Evolutionary conservation across 2,797 vertebrate genomes (phyloP), one percentile per base, ranked within the genome.

Genomic region (Pseudomugil gertrudae): DNA sequence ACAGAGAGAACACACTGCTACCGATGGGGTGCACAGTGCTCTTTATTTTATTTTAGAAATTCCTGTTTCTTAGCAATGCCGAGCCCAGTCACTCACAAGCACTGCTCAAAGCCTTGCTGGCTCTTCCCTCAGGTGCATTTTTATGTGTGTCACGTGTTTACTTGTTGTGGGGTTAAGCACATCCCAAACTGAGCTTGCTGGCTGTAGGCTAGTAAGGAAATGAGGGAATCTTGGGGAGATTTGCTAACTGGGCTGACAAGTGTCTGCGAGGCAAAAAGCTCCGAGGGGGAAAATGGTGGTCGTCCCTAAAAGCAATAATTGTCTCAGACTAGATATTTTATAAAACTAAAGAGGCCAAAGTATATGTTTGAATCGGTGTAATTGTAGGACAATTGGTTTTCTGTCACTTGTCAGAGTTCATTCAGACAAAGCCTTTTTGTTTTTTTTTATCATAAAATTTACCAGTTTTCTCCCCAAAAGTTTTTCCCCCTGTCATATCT

Each of bases 91-190:
- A 45, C 43, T 45, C n/a, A 45, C 87, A 87, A 87, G 80, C 89
- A 85, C 91, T 92, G 90, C 90, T 90, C 80, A 90, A 93, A 92
- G 86, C 88, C 86, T 84, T 67, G 65, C 81, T 72, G 81, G 70
- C 81, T 81, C 76, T 76, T 78, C 83, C 65, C 74, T 82, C 83
- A 83, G 84, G 87, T 90, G 85, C 74, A 78, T 86, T 79, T 32
- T 59, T 78, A 54, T 85, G 86, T 86, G 73, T 84, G 84, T 85
- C 79, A 84, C 71, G 78, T 86, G 79, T 89, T 84, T 78, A 87
- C 75, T 60, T 76, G 73, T 89, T 82, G 77, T 24, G 52, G 79
- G 82, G 78, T 85, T 70, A 83, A 86, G 80, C 79, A 85, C 81
- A 81, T 84, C 69, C 80, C 75, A 74, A 86, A 84, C 76, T 51